Conservation (phyloP, 1,140 invertebrate species). For the Aphelenchoides besseyi region DNA sequence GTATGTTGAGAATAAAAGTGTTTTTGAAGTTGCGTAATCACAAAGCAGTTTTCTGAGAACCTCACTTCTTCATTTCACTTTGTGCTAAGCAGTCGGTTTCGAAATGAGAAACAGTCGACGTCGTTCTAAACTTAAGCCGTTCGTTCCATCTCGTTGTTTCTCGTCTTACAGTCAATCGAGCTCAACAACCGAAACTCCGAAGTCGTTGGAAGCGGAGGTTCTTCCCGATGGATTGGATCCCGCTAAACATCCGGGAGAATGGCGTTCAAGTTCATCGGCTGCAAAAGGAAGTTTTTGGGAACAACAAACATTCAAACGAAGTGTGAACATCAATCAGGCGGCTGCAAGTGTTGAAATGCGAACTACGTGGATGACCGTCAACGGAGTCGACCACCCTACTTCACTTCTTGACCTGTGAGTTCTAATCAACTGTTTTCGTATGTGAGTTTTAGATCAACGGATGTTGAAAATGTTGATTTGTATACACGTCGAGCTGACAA, state of each 20-base stretch:
- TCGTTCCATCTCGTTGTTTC: too few relatives aligned
- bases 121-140: too few relatives aligned
- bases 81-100: too few relatives aligned
- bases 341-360: background rate
- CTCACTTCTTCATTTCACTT: too few relatives aligned
- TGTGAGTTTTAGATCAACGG: background rate
- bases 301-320: background rate
- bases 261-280: background rate
- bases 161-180: too few relatives aligned
- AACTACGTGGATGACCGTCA: background rate
- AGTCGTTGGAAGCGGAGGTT: too few relatives aligned
- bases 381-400: background rate
- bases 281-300: background rate
- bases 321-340: too few relatives aligned
- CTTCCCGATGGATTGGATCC: background rate
- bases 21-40: too few relatives aligned
- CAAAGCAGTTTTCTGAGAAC: too few relatives aligned
- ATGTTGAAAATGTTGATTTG: background rate
- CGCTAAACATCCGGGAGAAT: background rate
- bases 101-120: too few relatives aligned
- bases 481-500: background rate
- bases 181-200: too few relatives aligned
- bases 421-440: background rate
- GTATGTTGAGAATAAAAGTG: too few relatives aligned
- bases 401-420: background rate